Base-by-base conservation (phyloP, 2,113 vertebrate genomes). In the Oceanodroma tethys region DNA sequence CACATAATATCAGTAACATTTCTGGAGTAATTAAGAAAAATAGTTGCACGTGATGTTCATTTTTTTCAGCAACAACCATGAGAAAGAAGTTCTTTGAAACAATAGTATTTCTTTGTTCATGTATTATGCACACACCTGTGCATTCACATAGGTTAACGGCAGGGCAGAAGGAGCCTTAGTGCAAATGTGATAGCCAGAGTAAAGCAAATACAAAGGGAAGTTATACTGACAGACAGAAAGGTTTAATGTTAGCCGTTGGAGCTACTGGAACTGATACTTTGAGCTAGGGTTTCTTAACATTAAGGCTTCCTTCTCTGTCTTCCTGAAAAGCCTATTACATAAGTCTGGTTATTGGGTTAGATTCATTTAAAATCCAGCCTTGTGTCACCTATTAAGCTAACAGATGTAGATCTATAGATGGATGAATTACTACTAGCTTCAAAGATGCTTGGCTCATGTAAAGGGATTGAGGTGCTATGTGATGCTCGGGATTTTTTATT, bases 11-110 rank as follows among this genome's bases (percentile, higher is more conserved):
- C 79, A 62, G 59, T 90, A 95, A 95, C 80, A 78, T 96, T 96
- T 97, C 29, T 11, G 59, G 86, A 94, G 34, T 95, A 97, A 97
- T 96, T 97, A 97, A 97, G 89, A 94, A 97, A 96, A 98, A 89
- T 63, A 85, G 71, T 25, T 70, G 79, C 30, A 47, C 45, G 59
- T 86, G 36, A 66, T 63, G 48, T 93, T 29, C 16, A 16, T 38
- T 79, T 66, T 79, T 81, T 93, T 89, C 79, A 86, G 52, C 60
- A 89, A 71, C 58, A 96, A 66, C 11, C 50, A 38, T n/a, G 36
- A 71, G 59, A 70, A 96, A 92, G 72, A 72, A 78, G 81, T 87
- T 88, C n/a, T 86, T 96, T 88, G 55, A 91, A 92, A 93, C 36
- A 86, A 74, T 52, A 74, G 40, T 48, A 55, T 85, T 81, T 78